Base-by-base conservation (phyloP, 2,888 invertebrate genomes). In the Cyclophora albipunctata region DNA sequence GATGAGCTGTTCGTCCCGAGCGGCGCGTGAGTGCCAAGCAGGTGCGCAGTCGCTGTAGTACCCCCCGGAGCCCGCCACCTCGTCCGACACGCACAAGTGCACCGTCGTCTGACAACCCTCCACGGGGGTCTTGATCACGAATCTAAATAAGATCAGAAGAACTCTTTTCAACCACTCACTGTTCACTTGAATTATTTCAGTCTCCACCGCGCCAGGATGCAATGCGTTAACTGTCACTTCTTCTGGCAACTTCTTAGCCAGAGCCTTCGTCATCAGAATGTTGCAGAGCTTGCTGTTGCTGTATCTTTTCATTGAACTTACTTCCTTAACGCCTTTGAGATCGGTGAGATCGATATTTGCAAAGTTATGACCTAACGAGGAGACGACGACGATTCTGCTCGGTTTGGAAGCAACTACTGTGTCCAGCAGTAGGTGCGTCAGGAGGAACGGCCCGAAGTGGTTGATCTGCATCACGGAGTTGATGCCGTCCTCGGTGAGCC, bases 181-280 rank as follows among this genome's bases (percentile, higher is more conserved):
- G 20, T 20, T 20, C 20, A 20, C 20, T 20, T 20, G 20, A 20
- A 20, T 20, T 20, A 95, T 95, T 34, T 93, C 93, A 0, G 94
- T 94, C 70, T 93, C 92, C 41, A 96, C 93, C 73, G 94, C 82
- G 6, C 97, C 97, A 0, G 96, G 97, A 80, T 96, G 96, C 46
- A 96, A 76, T 58, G 92, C 93, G 70, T 96, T 96, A 0, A 91
- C 94, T 0, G 93, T 94, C 0, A 96, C 92, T 3, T 91, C 92
- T 6, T 63, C 62, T 2, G 83, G 78, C 2, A 89, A 55, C 34
- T 73, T 67, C 42, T 75, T 80, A 0, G 78, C 75, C 7, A 90
- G 67, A 3, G 85, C 87, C 47, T 78, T 85, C 7, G 75, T 73
- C 75, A 84, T 85, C 2, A 90, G 60, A 1, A 90, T 55, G 43